Evolutionary conservation across 2,888 invertebrate genomes (phyloP).

Genomic region (Megaustenia siamemsis): DNA sequence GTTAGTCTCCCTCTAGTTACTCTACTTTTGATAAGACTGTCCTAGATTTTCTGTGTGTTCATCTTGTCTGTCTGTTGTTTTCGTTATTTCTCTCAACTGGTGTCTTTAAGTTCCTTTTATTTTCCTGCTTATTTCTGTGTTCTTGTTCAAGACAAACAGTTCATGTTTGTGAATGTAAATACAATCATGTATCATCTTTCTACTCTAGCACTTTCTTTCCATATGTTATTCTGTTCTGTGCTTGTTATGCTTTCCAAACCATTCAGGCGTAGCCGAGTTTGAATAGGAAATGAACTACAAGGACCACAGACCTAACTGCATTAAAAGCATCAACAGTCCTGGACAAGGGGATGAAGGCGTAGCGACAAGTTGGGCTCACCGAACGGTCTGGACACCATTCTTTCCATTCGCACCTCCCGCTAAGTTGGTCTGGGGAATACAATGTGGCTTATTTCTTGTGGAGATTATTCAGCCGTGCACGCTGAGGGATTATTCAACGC

Average conservation of each 20-base stretch:
- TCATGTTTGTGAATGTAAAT: no score
- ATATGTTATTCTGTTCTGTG: not conserved
- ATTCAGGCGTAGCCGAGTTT: not conserved
- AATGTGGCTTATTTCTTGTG: constrained; percentile 8
- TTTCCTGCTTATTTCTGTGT: no score
- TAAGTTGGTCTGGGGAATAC: no score
- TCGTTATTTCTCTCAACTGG: no score
- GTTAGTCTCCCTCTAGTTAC: no score
- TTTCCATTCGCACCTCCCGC: not conserved
- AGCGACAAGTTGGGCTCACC: not conserved
- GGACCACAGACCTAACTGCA: not conserved
- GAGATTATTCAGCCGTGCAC: not conserved
- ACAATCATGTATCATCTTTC: no score
- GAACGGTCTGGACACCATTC: not conserved
- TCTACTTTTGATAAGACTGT: no score
- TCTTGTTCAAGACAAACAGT: no score
- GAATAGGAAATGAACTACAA: not conserved
- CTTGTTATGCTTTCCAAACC: not conserved
- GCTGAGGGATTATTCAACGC: not conserved
- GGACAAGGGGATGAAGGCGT: not conserved
- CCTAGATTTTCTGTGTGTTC: no score
- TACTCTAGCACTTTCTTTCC: not conserved
- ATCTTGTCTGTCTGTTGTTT: no score
- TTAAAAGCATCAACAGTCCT: not conserved
- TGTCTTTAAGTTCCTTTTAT: no score